Base-by-base conservation (phyloP, 2,888 invertebrate species). In the Nephrotoma appendiculata region DNA sequence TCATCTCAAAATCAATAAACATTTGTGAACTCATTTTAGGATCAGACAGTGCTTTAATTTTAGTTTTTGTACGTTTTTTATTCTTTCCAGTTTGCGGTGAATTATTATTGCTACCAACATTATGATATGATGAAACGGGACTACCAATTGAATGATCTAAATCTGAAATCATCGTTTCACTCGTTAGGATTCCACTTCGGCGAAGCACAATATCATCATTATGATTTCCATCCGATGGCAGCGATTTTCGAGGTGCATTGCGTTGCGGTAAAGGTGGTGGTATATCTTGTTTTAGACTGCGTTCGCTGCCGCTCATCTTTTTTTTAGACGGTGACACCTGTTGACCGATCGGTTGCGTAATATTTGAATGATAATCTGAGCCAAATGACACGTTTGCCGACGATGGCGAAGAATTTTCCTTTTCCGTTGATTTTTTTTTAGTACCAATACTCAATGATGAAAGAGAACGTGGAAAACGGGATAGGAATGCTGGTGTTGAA, bases 261-360 rank as follows among this genome's bases (percentile, higher is more conserved):
- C 93, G 91, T 90, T 93, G 93, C 52, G 93, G 93, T 88, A 93
- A 89, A 45, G 93, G 93, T 41, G 93, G 93, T 87, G 93, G 93
- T 87, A 89, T 89, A 84, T 90, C 90, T 48, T 89, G 88, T 87
- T 87, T 87, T 48, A 90, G 87, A 87, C 90, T 91, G 88, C 90
- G 90, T 42, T 90, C 88, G 86, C 89, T 89, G 15, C 90, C 89
- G 5, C 31, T 89, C 88, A 90, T 91, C 88, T 91, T 91, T 86
- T 90, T 91, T 88, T 91, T 91, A 2, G 42, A 31, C 19, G 85
- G 43, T 42, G 44, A 43, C 2, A 44, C 43, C 19, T 45, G 43
- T 15, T 31, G 42, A 0, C 31, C 45, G 7, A 84, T n/a, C 15
- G 41, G 84, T 84, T 84, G 84, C 6, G 84, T 42, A 84, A 84